phyloP scores from a whole-genome alignment of 2,113 vertebrate species.

The Smithornis capensis region DNA sequence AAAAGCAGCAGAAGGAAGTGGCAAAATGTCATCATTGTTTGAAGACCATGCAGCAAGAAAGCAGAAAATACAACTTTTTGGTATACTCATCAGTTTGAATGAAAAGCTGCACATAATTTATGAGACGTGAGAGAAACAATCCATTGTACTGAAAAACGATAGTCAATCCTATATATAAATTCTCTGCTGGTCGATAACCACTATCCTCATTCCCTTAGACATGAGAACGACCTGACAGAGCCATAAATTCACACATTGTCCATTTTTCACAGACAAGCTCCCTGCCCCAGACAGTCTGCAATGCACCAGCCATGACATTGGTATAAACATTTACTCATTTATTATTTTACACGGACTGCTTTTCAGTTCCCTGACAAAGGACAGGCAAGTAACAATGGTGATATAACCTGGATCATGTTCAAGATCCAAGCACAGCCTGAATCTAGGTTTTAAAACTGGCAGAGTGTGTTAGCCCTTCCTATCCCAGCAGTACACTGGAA shows the following conservation, averaged over 20 bases:
- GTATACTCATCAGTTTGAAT: slow-evolving; percentile 42
- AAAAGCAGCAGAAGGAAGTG: background rate
- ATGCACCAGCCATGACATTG: background rate
- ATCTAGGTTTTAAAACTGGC: background rate
- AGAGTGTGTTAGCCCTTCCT: background rate
- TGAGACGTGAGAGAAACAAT: slow-evolving; percentile 1
- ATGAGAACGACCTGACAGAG: slow-evolving; percentile 40
- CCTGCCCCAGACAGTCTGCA: background rate
- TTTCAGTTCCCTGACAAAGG: background rate
- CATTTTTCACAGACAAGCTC: slow-evolving; percentile 44
- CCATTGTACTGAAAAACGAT: slow-evolving; percentile 26
- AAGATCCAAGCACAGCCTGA: background rate
- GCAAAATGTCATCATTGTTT: slow-evolving; percentile 22
- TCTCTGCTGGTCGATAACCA: slow-evolving; percentile 49
- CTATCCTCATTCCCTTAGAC: slow-evolving; percentile 32
- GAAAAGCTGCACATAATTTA: slow-evolving; percentile 47
- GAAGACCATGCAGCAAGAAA: slow-evolving; percentile 6
- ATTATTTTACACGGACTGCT: slow-evolving; percentile 22
- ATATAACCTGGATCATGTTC: background rate
- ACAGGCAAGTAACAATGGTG: background rate
- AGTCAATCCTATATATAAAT: slow-evolving; percentile 57
- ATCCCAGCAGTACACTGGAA: background rate
- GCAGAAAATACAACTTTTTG: slow-evolving; percentile 35
- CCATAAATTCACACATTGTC: slow-evolving; percentile 46
- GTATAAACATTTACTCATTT: slow-evolving; percentile 12